These are phyloP conservation scores for Melolontha melolontha DNA, from an alignment of 2,888 invertebrate genomes.

Conservation along the genomic window DNA sequence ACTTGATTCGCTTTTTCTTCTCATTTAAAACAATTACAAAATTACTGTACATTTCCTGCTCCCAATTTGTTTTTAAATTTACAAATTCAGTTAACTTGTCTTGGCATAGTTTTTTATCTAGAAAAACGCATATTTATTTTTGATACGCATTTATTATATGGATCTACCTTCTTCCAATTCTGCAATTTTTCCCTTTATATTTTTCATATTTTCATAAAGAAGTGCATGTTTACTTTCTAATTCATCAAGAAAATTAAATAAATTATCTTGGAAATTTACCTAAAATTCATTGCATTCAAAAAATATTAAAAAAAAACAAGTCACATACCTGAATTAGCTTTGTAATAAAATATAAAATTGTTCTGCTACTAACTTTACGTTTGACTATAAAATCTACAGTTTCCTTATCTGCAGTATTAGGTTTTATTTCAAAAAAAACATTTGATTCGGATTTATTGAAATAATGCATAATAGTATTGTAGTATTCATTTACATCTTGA, in stretches of 20 bases:
- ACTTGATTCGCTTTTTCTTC: constrained; percentile 60
- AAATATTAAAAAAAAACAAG: neutral
- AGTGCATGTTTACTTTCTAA: constrained; percentile 41
- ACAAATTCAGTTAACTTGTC: constrained; percentile 46
- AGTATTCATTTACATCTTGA: constrained; percentile 46
- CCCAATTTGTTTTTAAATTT: constrained; percentile 48
- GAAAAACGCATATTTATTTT: constrained; percentile 5
- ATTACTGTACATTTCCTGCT: constrained; percentile 56
- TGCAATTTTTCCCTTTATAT: constrained; percentile 38
- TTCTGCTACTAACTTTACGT: constrained; percentile 42
- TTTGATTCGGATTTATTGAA: constrained; percentile 36
- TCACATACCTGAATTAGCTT: constrained; percentile 47
- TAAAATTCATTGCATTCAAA: constrained; percentile 33
- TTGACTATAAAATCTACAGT: constrained; percentile 47
- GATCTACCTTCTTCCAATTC: constrained; percentile 43
- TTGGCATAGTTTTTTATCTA: constrained; percentile 46
- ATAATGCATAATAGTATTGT: constrained; percentile 44
- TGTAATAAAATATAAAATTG: constrained; percentile 49
- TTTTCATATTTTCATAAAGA: constrained; percentile 26
- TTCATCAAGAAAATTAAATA: constrained; percentile 47
- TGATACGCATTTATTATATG: neutral
- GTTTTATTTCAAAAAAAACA: constrained; percentile 41
- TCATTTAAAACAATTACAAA: constrained; percentile 60
- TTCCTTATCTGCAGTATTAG: neutral
- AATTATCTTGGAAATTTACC: constrained; percentile 47